These are phyloP conservation scores for Cataglyphis livida DNA, from an alignment of 2,888 invertebrate genomes.

Conservation along the genomic window DNA sequence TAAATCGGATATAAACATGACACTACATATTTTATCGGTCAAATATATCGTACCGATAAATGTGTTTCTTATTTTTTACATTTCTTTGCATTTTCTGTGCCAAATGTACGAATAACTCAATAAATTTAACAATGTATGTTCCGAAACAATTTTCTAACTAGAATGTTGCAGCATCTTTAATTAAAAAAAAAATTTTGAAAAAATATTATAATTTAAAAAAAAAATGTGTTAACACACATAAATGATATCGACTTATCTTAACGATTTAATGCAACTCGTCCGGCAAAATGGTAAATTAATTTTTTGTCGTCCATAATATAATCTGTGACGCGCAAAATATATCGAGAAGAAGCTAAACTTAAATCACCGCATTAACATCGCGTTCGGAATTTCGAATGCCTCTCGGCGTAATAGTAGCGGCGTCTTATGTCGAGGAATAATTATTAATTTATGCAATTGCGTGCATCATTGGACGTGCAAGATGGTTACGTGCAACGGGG, in stretches of 20 bases:
- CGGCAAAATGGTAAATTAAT: neutral
- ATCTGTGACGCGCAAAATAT: neutral
- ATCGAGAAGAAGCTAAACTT: constrained; percentile 28
- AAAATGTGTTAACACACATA: neutral
- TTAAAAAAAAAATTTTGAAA: neutral
- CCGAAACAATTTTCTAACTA: neutral
- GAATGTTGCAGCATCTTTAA: neutral
- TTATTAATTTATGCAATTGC: constrained; percentile 64
- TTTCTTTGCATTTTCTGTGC: neutral
- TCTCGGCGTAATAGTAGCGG: constrained; percentile 31
- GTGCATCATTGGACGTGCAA: constrained; percentile 63
- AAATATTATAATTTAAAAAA: neutral
- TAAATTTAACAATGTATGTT: neutral
- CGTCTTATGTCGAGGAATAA: constrained; percentile 32
- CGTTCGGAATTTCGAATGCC: constrained; percentile 28
- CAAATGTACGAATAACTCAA: neutral
- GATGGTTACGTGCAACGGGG: constrained; percentile 55
- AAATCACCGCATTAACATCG: constrained; percentile 28
- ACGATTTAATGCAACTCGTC: neutral
- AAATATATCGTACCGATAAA: neutral
- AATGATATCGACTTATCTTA: constrained; percentile 6
- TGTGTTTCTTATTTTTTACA: neutral
- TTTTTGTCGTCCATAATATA: constrained; percentile 13
- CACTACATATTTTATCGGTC: neutral
- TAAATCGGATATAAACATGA: neutral